These are phyloP conservation scores for Coracias cyanogaster DNA, from an alignment of 2,797 vertebrate genomes.

Conservation along the genomic window DNA sequence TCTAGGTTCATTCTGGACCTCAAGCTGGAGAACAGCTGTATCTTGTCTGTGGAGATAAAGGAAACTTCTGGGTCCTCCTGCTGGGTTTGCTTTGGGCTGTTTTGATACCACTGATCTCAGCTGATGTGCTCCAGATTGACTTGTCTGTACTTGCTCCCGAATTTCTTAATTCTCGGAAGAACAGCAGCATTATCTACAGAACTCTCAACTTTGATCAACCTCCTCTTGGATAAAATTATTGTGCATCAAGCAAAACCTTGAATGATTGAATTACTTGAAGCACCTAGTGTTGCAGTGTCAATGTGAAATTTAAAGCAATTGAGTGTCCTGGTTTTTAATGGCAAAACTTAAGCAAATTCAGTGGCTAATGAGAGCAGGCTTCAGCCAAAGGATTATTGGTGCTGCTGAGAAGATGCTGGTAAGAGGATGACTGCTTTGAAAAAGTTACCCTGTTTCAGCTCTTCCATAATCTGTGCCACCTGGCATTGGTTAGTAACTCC, in stretches of 20 bases:
- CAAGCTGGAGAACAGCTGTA: neutral
- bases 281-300: rapidly evolving
- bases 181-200: neutral
- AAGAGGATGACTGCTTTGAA: neutral
- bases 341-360: neutral
- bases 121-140: neutral
- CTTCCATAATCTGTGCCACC: neutral
- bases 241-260: neutral
- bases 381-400: neutral
- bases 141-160: neutral
- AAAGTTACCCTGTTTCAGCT: neutral
- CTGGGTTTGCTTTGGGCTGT: neutral
- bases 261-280: neutral
- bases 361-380: neutral
- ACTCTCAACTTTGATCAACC: neutral
- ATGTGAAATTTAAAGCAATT: neutral
- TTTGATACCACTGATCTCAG: neutral
- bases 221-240: neutral
- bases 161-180: neutral
- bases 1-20: neutral
- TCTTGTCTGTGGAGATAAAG: neutral
- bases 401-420: neutral
- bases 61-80: neutral
- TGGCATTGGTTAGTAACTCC: neutral
- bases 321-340: neutral